A percentile compares a stretch with the other conserved stretches of the same genome.
These are phyloP conservation scores for Kryptolebias ocellatus DNA, from an alignment of 2,797 vertebrate genomes.

Conservation along the genomic window DNA sequence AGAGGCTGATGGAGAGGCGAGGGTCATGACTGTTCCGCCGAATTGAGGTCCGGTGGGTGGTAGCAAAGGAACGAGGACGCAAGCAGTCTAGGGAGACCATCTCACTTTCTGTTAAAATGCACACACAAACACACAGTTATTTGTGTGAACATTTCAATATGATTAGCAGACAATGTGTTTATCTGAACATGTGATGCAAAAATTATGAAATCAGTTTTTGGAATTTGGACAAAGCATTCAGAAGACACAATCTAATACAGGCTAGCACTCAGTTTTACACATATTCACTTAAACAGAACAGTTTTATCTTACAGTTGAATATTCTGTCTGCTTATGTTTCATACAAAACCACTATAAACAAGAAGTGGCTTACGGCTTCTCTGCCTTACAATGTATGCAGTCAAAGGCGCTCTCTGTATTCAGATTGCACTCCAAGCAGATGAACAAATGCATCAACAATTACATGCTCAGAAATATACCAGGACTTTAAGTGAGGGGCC, in stretches of 20 bases:
- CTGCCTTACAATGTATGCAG: constrained; percentile 39
- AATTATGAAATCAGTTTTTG: no score
- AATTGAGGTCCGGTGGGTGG: constrained; percentile 84
- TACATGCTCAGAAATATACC: constrained; percentile 54
- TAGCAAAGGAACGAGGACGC: constrained; percentile 87
- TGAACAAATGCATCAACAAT: constrained; percentile 50
- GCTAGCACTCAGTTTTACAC: constrained; percentile 28
- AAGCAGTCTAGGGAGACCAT: constrained; percentile 88
- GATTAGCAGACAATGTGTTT: constrained; percentile 13
- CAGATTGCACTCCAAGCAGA: constrained; percentile 31
- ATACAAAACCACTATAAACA: constrained; percentile 47
- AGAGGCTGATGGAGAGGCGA: constrained; percentile 90
- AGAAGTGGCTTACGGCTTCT: constrained; percentile 38
- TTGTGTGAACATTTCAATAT: constrained; percentile 16
- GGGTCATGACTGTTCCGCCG: constrained; percentile 84
- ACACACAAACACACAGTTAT: constrained; percentile 23
- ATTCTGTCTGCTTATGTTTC: constrained; percentile 49
- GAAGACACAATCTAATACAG: constrained; percentile 14
- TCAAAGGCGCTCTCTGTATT: constrained; percentile 20
- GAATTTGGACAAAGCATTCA: neutral
- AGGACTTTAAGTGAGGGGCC: constrained; percentile 48
- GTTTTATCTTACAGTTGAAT: constrained; percentile 28
- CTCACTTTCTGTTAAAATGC: constrained; percentile 85
- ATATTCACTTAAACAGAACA: constrained; percentile 23
- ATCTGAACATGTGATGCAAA: neutral